Evolutionary conservation across 2,888 invertebrate species (phyloP), one percentile per base, ranked within the genome.

Genomic region (Pachycephus smyrnensis): DNA sequence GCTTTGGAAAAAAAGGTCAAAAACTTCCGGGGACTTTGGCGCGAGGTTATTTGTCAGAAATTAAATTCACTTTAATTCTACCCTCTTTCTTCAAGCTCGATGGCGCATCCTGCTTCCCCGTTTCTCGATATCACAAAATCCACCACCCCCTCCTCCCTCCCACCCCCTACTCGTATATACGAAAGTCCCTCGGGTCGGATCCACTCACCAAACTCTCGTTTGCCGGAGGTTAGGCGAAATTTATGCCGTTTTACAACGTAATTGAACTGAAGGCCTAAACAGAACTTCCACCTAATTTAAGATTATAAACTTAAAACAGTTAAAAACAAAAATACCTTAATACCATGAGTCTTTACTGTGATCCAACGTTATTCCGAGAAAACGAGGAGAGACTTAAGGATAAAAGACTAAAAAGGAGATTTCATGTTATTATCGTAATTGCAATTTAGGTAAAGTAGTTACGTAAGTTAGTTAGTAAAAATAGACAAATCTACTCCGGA

Each of bases 21-120:
- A 80, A 76, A 74, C 74, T 55, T 75, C 69, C 74, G 75, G 73
- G 36, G 78, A 84, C 75, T 82, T 81, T 73, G 77, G 75, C 75
- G 68, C 76, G 79, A 55, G 79, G 78, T 81, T 84, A 84, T 85
- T 83, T 82, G 82, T 82, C 80, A 83, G 55, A 23, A 82, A 83
- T 85, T 83, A 85, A 85, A 85, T 76, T 83, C 78, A 55, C 55
- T 55, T 55, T 55, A 55, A 55, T 55, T 55, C 55, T 2, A 55
- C 23, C 55, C 55, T 23, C 55, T 55, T 23, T 55, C 55, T 0
- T 55, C 2, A 23, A 6, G 55, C 55, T 9, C 55, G 23, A 55
- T 23, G 2, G 9, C 9, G 40, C 4, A 40, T 40, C 40, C 40
- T 3, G 4, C 40, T 2, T 23, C 23, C 23, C 55, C 23, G 23